Evolutionary conservation across 2,888 invertebrate species (phyloP), one percentile per base, ranked within the genome.

Genomic region (Philhelius pedissequus): DNA sequence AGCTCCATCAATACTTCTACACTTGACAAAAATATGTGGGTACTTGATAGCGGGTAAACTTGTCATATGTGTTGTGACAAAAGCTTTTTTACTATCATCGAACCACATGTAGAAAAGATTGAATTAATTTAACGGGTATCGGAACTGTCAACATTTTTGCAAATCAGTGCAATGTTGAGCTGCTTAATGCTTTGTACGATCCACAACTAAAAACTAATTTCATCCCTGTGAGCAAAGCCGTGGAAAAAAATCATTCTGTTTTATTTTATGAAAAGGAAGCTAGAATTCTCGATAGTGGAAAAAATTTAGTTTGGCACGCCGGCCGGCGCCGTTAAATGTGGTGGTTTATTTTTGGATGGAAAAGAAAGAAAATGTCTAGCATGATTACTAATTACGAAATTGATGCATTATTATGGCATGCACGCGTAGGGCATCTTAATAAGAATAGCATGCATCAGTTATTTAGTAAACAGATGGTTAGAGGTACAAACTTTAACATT

Each of bases 31-130:
- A 45, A 48, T 20, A 40, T 40, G 6, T 66, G 75, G 75, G n/a
- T 56, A 13, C 43, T 74, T 30, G 74, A 62, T 20, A 64, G 74
- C 13, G 54, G 52, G 6, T 38, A 48, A 7, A 71, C 56, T 11
- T 30, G 58, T 18, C 62, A 73, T 40, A 11, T 73, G 22, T 73
- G 73, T 13, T 64, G 64, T 15, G 64, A 74, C 22, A 43, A 40
- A 64, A 73, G 20, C 22, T 9, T 40, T 38, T 70, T 70, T 70
- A 43, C 54, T 3, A n/a, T 13, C 22, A 45, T 70, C n/a, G 30
- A 43, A 8, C 18, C 45, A 22, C 45, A 56, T 18, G 6, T 20
- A 1, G 52, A 73, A 13, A 54, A 54, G 6, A 64, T 43, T 22
- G 56, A 45, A 11, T 52, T 73, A 32, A 30, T 25, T 64, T 50